Percentiles rank a stretch among this genome's conserved stretches.
phyloP scores from a whole-genome alignment of 2,113 vertebrate species.

The Serilophus lunatus region DNA sequence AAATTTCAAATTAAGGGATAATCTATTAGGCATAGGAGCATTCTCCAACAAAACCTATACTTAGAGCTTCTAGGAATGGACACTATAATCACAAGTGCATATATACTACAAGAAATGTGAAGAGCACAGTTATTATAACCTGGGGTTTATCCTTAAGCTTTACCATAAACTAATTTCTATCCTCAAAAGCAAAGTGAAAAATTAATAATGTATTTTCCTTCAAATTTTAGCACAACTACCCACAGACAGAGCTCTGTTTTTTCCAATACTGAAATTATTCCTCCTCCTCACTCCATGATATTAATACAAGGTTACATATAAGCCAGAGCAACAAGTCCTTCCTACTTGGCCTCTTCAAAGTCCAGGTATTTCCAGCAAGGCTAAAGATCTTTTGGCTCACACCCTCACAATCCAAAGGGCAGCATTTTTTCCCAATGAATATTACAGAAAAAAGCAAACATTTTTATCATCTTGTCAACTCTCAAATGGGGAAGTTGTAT shows the following conservation, averaged over 20 bases:
- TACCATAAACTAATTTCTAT: not conserved
- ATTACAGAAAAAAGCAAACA: not conserved
- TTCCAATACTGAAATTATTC: not conserved
- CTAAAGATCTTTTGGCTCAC: not conserved
- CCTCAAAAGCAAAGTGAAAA: not conserved
- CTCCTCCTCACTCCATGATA: accelerated
- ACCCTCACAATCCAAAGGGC: not conserved
- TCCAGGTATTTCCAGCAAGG: not conserved
- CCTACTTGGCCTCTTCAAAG: not conserved
- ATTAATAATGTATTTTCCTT: not conserved
- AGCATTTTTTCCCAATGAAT: not conserved
- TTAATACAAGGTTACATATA: not conserved
- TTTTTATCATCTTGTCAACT: not conserved
- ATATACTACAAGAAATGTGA: not conserved
- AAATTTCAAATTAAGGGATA: not conserved
- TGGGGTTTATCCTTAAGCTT: not conserved
- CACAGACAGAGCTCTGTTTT: not conserved
- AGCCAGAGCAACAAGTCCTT: not conserved
- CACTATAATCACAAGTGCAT: not conserved
- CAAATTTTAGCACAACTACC: not conserved
- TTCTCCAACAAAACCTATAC: accelerated
- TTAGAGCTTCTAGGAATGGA: not conserved
- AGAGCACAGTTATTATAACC: not conserved
- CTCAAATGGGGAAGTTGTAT: not conserved
- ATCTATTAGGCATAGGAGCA: not conserved